These are phyloP conservation scores for Callyntrura guangdongensis DNA, from an alignment of 2,888 invertebrate genomes.

Conservation along the genomic window DNA sequence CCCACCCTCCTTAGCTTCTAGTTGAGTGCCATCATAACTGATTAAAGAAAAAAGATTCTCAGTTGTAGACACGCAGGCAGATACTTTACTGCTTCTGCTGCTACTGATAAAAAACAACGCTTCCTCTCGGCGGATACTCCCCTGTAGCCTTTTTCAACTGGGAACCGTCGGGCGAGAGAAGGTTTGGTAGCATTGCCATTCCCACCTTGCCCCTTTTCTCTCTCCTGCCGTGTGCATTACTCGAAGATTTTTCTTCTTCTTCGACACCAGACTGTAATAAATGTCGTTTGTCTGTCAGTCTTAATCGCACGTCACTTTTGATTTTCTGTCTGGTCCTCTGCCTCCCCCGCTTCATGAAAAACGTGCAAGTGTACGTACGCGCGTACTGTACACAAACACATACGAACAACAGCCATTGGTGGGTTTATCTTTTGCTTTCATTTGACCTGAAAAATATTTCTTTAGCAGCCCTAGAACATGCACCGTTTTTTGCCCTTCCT, in stretches of 20 bases:
- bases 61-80: not conserved
- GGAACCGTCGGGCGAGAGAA: not conserved
- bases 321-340: not conserved
- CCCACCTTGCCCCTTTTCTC: not conserved
- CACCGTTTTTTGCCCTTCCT: not conserved
- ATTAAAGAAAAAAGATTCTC: not conserved
- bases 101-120: too few species aligned
- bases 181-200: not conserved
- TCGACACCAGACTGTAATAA: constrained; percentile 47
- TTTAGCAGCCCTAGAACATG: too few species aligned
- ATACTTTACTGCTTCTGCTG: not conserved
- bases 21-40: not conserved
- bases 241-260: constrained; percentile 29
- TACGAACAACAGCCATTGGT: not conserved
- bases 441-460: not conserved
- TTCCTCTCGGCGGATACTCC: too few species aligned
- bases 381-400: not conserved
- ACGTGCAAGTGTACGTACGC: not conserved
- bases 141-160: too few species aligned
- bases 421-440: not conserved
- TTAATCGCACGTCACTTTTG: constrained; percentile 43
- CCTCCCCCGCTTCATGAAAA: not conserved
- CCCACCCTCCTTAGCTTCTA: not conserved
- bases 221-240: not conserved
- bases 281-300: constrained; percentile 58